Evolutionary conservation across 2,888 invertebrate species (phyloP), one percentile per base, ranked within the genome.

Genomic region (Timandra comae): DNA sequence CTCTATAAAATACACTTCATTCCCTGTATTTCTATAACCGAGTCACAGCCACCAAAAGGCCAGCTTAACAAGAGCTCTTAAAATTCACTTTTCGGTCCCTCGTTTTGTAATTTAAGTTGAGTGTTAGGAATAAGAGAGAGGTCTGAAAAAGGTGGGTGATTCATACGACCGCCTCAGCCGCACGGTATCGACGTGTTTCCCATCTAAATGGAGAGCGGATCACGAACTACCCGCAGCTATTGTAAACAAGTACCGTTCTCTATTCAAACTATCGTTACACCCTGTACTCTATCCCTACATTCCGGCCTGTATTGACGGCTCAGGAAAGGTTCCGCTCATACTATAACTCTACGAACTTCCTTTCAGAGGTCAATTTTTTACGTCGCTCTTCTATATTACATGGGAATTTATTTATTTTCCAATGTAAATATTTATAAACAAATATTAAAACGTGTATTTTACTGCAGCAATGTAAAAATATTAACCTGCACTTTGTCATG

Each of bases 161-260:
- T 60, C 55, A 59, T 52, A 63, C 66, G 69, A 66, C 65, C 63
- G 64, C 63, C 65, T 58, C 58, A 62, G 63, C 65, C 66, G 60
- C 66, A 63, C 67, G 56, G 68, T 73, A 78, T 78, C 73, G 71
- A 71, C 68, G 72, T 69, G 64, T 63, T 73, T 70, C 67, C 67
- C 72, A 77, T 79, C 78, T 79, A 76, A 78, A 79, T 77, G 67
- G 73, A 75, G 77, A 75, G 68, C 63, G 65, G 68, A 68, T 78
- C 80, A 79, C 77, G 77, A 78, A 75, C 68, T 75, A 79, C 81
- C 76, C 74, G 74, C 73, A 77, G 79, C 76, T 70, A 79, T 80
- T 77, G 75, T 79, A 79, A 80, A 79, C 77, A 81, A 80, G 75
- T 71, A 69, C 63, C 67, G 68, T 73, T 76, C 69, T 72, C 70